Evolutionary conservation across 1,140 invertebrate genomes (phyloP), one percentile per base, ranked within the genome.

Genomic region (Physella acuta): DNA sequence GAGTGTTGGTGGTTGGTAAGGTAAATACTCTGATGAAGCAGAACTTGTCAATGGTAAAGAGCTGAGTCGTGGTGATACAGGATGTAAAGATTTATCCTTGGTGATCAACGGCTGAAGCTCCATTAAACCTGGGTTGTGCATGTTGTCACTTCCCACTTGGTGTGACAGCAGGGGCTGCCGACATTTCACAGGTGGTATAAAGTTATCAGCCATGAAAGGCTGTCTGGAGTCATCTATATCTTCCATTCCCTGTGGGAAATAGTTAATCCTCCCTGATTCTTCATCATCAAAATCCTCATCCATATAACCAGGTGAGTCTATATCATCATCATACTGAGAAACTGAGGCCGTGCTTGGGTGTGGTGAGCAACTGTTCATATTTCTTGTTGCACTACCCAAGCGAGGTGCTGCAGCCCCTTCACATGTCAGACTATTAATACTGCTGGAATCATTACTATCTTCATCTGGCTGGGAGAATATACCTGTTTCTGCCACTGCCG

Each of bases 211-310:
- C 34, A 66, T 66, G 26, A 66, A 66, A n/a, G 64, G 53, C 39
- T 66, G 64, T 3, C 36, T 56, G 24, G 49, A 37, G 28, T 66
- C 75, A 24, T 82, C 77, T 58, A 74, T 77, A 31, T 72, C 73
- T 24, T 72, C 75, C 14, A 53, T 55, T 28, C 80, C 75, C 20
- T 68, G 67, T 14, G 61, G 31, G 33, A 30, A 11, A 30, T 8
- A 60, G 58, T 14, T n/a, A 8, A 11, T 26, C n/a, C 14, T 28
- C 16, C 39, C 36, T 5, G 52, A 44, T 14, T 65, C 61, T 31
- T 71, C 70, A 17, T 56, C 58, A 2, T 56, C 55, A 39, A 14
- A 30, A 3, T 60, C 52, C 33, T 16, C n/a, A 4, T 70, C 58
- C 1, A 36, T 3, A 36, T 34, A 64, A 1, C 14, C 20, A 16